A percentile compares a stretch with the other conserved stretches of the same genome.
phyloP scores from a whole-genome alignment of 2,113 vertebrate species.

The Menidia beryllina region DNA sequence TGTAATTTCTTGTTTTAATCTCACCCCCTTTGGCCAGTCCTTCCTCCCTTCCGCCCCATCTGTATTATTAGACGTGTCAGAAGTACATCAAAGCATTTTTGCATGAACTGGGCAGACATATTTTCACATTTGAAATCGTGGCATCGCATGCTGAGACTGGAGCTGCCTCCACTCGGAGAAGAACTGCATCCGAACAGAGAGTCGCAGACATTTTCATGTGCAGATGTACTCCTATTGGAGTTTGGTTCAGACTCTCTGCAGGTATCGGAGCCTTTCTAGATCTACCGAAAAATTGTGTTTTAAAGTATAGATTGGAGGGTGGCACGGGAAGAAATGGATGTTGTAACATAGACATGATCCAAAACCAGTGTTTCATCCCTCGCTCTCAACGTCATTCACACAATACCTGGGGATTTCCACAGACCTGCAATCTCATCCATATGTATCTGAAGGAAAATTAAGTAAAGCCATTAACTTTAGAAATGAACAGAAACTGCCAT shows the following conservation, averaged over 20 bases:
- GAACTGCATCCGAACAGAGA: neutral
- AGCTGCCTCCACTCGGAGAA: neutral
- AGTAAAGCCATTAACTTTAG: too few species aligned
- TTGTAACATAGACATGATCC: too few species aligned
- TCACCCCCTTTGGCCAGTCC: slow-evolving; percentile 35
- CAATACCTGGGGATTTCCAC: neutral
- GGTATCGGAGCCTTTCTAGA: too few species aligned
- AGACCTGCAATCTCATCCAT: neutral
- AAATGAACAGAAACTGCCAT: too few species aligned
- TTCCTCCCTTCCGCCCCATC: neutral
- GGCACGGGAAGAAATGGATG: too few species aligned
- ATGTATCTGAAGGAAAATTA: neutral
- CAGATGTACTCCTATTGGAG: neutral
- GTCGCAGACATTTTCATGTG: neutral
- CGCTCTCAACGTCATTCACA: too few species aligned
- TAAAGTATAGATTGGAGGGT: too few species aligned
- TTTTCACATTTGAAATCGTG: slow-evolving; percentile 26
- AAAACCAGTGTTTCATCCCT: too few species aligned
- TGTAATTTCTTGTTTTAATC: slow-evolving; percentile 20
- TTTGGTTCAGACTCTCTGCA: too few species aligned
- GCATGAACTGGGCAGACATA: slow-evolving; percentile 16
- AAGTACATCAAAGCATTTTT: slow-evolving; percentile 51
- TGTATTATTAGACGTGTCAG: slow-evolving; percentile 40
- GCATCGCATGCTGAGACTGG: slow-evolving; percentile 9
- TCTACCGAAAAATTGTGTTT: too few species aligned